These are phyloP conservation scores for Mycetomoellerius zeteki DNA, from an alignment of 1,140 invertebrate genomes.

Conservation along the genomic window DNA sequence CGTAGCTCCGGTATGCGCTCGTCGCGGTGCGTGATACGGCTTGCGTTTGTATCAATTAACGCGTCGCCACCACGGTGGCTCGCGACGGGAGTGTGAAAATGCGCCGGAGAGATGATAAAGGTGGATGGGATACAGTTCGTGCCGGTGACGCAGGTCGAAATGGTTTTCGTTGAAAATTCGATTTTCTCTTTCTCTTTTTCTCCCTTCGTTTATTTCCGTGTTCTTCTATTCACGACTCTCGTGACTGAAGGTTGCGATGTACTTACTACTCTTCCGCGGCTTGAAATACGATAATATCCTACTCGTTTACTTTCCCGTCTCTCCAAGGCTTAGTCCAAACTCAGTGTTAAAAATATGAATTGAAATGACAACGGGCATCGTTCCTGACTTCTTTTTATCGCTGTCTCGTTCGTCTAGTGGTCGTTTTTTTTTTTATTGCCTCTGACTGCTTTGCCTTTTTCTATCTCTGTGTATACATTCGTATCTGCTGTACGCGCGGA, in stretches of 20 bases:
- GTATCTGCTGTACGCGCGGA: constrained; percentile 11
- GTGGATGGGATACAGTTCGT: constrained; percentile 11
- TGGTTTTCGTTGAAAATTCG: constrained; percentile 8
- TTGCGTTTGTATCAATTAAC: constrained; percentile 60
- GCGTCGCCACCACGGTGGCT: neutral
- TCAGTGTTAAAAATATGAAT: constrained; percentile 32
- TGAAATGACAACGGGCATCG: neutral
- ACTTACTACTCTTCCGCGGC: neutral
- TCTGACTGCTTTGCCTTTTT: neutral
- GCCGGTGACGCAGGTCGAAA: constrained; percentile 20
- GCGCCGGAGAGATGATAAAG: constrained; percentile 29
- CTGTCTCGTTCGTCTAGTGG: neutral
- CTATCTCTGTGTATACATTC: constrained; percentile 26
- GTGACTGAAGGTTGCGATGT: neutral
- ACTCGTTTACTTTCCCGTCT: neutral
- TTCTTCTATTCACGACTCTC: neutral
- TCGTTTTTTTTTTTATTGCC: constrained; percentile 15
- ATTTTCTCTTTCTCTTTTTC: neutral
- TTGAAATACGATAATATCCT: constrained; percentile 1
- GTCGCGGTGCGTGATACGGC: constrained; percentile 38
- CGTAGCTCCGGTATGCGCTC: neutral
- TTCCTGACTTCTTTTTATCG: neutral
- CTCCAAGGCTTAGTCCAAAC: constrained; percentile 23
- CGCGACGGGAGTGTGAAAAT: constrained; percentile 14
- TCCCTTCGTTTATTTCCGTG: neutral